Evolutionary conservation across 2,113 vertebrate species (phyloP), one percentile per base, ranked within the genome.

Genomic region (Hiodon tergisus): DNA sequence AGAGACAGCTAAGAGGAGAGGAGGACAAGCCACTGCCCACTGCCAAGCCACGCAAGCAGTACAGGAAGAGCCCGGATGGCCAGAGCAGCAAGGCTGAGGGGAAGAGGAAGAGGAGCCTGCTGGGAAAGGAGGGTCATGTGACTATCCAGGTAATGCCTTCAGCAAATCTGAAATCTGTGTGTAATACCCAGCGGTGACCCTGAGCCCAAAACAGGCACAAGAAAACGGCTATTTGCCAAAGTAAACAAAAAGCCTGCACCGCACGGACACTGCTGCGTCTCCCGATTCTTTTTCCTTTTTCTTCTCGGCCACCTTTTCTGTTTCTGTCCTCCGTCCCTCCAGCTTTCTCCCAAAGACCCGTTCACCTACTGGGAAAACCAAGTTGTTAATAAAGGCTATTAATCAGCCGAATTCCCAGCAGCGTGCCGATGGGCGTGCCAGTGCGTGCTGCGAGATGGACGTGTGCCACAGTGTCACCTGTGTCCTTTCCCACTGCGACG

Each of bases 21-120:
- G 95, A 95, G 0, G 95, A 98, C 87, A 96, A 95, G 51, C 96
- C 96, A 0, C 85, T 97, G 83, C 96, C 95, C 47, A 91, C 89
- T 0, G 85, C 90, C 81, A 95, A 98, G 84, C 95, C 96, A 50
- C 92, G 94, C 61, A 94, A 93, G 77, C 94, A 93, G 11, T 94
- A 96, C 82, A 96, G 94, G 81, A 90, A 91, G 55, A 86, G 89
- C 77, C 84, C 84, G 63, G 93, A 94, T 17, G 46, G 72, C 10
- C 92, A 87, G 48, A 83, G 78, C 4, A 85, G 85, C 0, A 90
- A 88, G 68, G 67, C 78, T 2, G 84, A 88, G 0, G 89, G 88
- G 75, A 93, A 87, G 83, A 90, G 73, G 47, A 94, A 88, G 85
- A 90, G 85, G 61, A 78, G 73, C 80, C 82, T 78, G 72, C 86